Conservation (phyloP, 2,888 invertebrate genomes). For the Clivina fossor region DNA sequence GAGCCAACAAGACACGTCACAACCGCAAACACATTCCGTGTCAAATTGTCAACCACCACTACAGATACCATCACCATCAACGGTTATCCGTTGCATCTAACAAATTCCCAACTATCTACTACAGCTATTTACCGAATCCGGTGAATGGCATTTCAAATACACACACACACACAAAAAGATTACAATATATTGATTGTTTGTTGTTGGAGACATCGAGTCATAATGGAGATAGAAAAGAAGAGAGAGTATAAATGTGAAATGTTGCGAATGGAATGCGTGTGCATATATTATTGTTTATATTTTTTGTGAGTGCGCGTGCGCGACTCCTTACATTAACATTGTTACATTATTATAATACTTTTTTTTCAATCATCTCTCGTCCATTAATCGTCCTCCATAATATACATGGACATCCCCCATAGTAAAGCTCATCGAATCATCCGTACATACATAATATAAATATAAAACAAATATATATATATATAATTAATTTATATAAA, state of each 20-base stretch:
- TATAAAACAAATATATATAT: no score
- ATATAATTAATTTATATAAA: no score
- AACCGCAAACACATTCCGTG: constrained; percentile 14
- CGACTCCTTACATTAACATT: neutral
- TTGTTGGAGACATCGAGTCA: neutral
- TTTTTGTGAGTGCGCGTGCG: neutral
- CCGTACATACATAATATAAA: no score
- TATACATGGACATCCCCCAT: no score
- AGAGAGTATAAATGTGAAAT: neutral
- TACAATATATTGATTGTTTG: constrained; percentile 1
- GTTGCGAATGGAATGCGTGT: neutral
- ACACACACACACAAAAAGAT: neutral
- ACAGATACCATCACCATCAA: no score
- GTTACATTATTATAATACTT: neutral
- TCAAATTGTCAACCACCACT: neutral
- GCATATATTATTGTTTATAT: no score
- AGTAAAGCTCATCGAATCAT: no score
- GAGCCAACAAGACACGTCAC: neutral
- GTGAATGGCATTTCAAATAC: neutral
- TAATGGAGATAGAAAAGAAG: neutral
- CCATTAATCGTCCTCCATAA: no score
- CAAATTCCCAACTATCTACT: neutral
- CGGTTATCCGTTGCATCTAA: constrained; percentile 9
- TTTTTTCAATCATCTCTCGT: neutral
- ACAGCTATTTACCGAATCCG: no score